Evolutionary conservation across 2,888 invertebrate genomes (phyloP), one percentile per base, ranked within the genome.

Genomic region (Ennomos erosarius): DNA sequence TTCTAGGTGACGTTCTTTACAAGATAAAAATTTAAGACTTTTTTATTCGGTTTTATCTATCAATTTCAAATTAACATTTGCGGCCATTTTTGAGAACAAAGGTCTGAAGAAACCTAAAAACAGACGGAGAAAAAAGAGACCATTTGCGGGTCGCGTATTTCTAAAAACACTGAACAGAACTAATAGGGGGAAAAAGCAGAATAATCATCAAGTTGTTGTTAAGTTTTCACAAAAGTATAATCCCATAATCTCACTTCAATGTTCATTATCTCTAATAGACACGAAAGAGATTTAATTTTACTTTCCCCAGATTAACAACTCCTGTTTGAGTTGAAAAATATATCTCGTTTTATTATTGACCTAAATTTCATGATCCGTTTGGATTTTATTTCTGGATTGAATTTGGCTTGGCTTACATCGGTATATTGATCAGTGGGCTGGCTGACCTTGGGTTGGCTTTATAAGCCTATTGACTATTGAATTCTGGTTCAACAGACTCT

Each of bases 401-500:
- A 52, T 66, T 61, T 55, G 49, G 58, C 42, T 63, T 46, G 54
- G 16, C 47, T 52, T 54, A 42, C 45, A 61, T 59, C 42, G 47
- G 26, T 43, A 9, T 35, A 16, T 51, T 16, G 51, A 43, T 43
- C 42, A 12, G 50, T 12, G 50, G 8, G 13, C 35, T 36, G 26
- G 26, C 26, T 26, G 26, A 26, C 26, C 26, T 26, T 26, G 26
- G 26, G 8, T 12, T 50, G 35, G 42, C 42, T 11, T 9, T 34
- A 40, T 33, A 34, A 39, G 10, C 5, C 39, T 50, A 13, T 10
- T n/a, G n/a, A n/a, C 12, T 8, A 39, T 33, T 13, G 37, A 26
- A 36, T 13, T n/a, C 26, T 26, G 26, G 26, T 26, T 26, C 26
- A 26, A 26, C 26, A 26, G 3, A 16, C 1, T 16, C 16, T 3